These are phyloP conservation scores for Pogonus chalceus DNA, from an alignment of 1,140 invertebrate genomes.

Conservation along the genomic window DNA sequence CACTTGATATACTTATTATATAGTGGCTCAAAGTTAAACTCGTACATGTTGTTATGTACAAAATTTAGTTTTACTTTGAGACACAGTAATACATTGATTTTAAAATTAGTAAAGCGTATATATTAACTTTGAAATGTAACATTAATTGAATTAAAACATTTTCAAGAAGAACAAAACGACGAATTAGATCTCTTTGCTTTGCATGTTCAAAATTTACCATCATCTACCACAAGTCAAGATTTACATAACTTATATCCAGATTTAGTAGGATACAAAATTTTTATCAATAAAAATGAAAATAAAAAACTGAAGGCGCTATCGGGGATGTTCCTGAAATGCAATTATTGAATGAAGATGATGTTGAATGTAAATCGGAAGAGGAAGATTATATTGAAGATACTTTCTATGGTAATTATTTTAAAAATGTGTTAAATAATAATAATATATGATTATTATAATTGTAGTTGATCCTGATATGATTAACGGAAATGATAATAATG, in stretches of 20 bases:
- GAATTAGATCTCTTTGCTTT: not conserved
- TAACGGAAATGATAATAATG: not conserved
- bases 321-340: too few relatives aligned
- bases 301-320: not conserved
- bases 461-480: not conserved
- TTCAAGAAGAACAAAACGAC: not conserved
- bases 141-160: not conserved
- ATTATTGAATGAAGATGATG: not conserved
- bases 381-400: not conserved
- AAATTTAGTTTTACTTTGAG: too few relatives aligned
- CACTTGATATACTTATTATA: too few relatives aligned
- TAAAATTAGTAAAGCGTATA: too few relatives aligned
- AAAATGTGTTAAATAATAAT: not conserved
- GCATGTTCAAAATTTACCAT: not conserved
- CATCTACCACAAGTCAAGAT: not conserved
- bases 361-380: not conserved
- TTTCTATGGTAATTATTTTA: not conserved
- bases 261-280: not conserved
- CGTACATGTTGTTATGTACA: too few relatives aligned
- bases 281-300: not conserved
- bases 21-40: too few relatives aligned
- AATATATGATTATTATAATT: not conserved
- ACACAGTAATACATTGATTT: too few relatives aligned
- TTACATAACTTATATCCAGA: not conserved
- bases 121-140: too few relatives aligned